Base-by-base conservation (phyloP, 2,113 vertebrate genomes). In the Gasterosteus nipponicus region DNA sequence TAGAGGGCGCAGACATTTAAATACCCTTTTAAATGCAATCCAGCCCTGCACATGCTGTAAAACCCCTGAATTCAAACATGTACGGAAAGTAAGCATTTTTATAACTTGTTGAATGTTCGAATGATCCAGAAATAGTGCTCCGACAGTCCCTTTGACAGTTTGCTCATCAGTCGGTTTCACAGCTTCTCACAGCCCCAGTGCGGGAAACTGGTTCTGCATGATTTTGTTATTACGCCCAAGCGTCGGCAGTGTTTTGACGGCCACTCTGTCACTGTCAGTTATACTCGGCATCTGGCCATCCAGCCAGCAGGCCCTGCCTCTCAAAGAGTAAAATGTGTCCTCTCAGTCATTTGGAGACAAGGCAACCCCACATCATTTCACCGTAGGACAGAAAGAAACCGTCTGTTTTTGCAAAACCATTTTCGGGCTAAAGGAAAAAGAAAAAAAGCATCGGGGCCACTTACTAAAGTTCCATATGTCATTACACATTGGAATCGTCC, bases 211-310 rank as follows among this genome's bases (percentile, higher is more conserved):
- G 74, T 88, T 70, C 61, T 67, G 63, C 80, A 14, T 72, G 59
- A 88, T 89, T 80, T 81, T 82, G 78, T 86, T 89, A 76, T 84
- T 82, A 80, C 88, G 86, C 86, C 57, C 10, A 39, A 84, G 75
- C 80, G 65, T 80, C 44, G n/a, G 60, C 73, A 68, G 78, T 79
- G 82, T 78, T 91, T 92, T 88, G 78, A 89, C 85, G 82, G 75
- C 91, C 86, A 90, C 69, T 91, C 78, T 79, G 89, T 89, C 89
- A 89, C 77, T 90, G 68, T 89, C 81, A 91, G 87, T 90, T 88
- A 90, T 87, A 80, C 73, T 86, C 87, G 75, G 73, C 57, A 66
- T 89, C 87, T 91, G 88, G 89, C 81, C 51, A 66, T 42, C 42
- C 46, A 74, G 79, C 78, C 84, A 91, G 80, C 76, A 87, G 72